Evolutionary conservation across 2,888 invertebrate species (phyloP), one percentile per base, ranked within the genome.

Genomic region (Eristalis pertinax): DNA sequence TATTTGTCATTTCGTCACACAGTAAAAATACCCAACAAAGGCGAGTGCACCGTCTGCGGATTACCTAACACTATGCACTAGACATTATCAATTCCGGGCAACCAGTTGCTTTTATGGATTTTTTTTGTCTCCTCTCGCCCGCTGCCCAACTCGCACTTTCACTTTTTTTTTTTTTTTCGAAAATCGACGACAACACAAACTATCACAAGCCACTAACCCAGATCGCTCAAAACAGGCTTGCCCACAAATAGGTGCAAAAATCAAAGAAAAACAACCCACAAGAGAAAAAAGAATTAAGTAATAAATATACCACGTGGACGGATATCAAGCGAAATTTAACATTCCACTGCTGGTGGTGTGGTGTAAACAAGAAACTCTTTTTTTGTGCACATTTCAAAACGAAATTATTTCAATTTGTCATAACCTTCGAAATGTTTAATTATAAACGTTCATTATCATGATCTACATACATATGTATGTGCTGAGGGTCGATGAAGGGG

Each of bases 301-400:
- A 74, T 56, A 89, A 89, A 89, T 63, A 89, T 89, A 90, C 90
- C 92, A 92, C 92, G 92, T 92, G 90, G 90, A 89, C 90, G 90
- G 72, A 75, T 63, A 84, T 78, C 81, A 88, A 80, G 78, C 67
- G 89, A 90, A 82, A 65, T 26, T 73, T 69, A 22, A 15, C 35
- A 50, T 13, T 58, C 32, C 63, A 73, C 41, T 43, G 50, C 22
- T 22, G 50, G n/a, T n/a, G n/a, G n/a, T n/a, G n/a, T n/a, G n/a
- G 67, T 38, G 72, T 80, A 72, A 84, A 73, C 76, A 77, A 43
- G 56, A 63, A 67, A 74, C 62, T 7, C 50, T 50, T n/a, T 50
- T 50, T n/a, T 50, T 0, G 26, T 29, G n/a, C 70, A 64, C 78
- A 63, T 58, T 4, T 58, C 67, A 24, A 38, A 74, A 43, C 15